These are phyloP conservation scores for Camponotus vicinus DNA, from an alignment of 1,140 invertebrate species.

Conservation along the genomic window DNA sequence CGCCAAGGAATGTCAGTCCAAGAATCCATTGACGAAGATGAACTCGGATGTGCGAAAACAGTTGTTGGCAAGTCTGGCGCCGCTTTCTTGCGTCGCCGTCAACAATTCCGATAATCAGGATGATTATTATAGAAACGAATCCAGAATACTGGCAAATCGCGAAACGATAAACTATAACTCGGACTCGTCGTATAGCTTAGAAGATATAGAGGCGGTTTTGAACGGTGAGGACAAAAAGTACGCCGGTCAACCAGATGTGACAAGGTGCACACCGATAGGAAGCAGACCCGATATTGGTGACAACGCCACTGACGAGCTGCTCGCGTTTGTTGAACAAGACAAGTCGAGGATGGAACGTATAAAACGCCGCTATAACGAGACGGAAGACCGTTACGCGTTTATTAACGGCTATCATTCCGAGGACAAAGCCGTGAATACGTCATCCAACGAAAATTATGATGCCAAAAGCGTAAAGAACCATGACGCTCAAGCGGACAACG, in stretches of 20 bases:
- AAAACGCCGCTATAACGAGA: slow-evolving; percentile 90
- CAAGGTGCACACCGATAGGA: slow-evolving; percentile 89
- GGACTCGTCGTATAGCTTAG: slow-evolving; percentile 88
- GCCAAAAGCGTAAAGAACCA: slow-evolving; percentile 26
- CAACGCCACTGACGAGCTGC: slow-evolving; percentile 90
- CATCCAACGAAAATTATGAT: slow-evolving; percentile 11
- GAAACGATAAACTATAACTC: slow-evolving; percentile 84
- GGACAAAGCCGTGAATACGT: slow-evolving; percentile 31
- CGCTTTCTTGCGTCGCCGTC: slow-evolving; percentile 90
- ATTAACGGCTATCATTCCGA: slow-evolving; percentile 42
- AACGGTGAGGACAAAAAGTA: slow-evolving; percentile 84
- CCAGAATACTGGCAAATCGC: slow-evolving; percentile 86
- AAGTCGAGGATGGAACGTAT: slow-evolving; percentile 93
- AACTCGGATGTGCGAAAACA: slow-evolving; percentile 88
- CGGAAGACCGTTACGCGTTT: slow-evolving; percentile 73
- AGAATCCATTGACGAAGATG: slow-evolving; percentile 82
- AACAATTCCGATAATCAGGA: slow-evolving; percentile 88
- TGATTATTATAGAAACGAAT: slow-evolving; percentile 89
- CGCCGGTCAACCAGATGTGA: slow-evolving; percentile 89
- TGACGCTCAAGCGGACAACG: slow-evolving; percentile 42
- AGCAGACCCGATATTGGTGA: slow-evolving; percentile 81
- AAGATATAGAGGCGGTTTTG: slow-evolving; percentile 89
- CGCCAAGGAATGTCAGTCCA: slow-evolving; percentile 79
- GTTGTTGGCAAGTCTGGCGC: slow-evolving; percentile 91
- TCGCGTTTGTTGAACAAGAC: slow-evolving; percentile 94